A percentile compares a stretch with the other conserved stretches of the same genome.
phyloP scores from a whole-genome alignment of 2,797 vertebrate species.

The Lophotriccus pileatus region DNA sequence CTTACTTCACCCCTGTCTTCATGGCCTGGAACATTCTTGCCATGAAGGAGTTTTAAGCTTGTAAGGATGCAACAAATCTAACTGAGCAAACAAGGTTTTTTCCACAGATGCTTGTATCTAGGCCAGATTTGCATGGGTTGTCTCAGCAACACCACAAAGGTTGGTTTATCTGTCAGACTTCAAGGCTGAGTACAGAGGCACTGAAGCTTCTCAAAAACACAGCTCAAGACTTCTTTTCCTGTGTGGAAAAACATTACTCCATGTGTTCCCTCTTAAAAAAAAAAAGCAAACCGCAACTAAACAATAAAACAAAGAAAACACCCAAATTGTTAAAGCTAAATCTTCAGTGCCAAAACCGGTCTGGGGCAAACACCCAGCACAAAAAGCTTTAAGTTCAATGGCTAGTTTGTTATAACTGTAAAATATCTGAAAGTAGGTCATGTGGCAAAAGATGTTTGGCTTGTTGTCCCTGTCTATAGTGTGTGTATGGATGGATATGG shows the following conservation, averaged over 20 bases:
- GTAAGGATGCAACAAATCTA: neutral
- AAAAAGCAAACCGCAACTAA: neutral
- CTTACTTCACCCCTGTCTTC: neutral
- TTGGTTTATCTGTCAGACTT: neutral
- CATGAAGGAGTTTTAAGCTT: neutral
- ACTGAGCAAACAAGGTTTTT: neutral
- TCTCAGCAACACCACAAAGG: neutral
- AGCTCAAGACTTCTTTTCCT: neutral
- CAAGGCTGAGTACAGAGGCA: neutral
- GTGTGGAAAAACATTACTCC: neutral
- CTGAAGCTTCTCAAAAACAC: neutral
- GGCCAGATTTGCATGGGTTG: neutral
- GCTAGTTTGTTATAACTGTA: neutral
- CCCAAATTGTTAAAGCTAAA: neutral
- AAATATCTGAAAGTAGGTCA: neutral
- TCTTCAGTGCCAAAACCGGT: neutral
- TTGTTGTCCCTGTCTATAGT: neutral
- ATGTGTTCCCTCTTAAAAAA: neutral
- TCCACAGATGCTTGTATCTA: neutral
- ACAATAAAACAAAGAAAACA: neutral
- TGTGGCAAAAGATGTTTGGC: neutral
- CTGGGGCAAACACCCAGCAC: neutral
- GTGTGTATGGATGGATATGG: rapidly evolving
- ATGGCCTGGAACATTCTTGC: neutral
- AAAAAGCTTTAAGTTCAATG: neutral